A percentile compares a stretch with the other conserved stretches of the same genome.
Evolutionary conservation across 2,888 invertebrate species (phyloP).

Genomic region (Cephus runcator): DNA sequence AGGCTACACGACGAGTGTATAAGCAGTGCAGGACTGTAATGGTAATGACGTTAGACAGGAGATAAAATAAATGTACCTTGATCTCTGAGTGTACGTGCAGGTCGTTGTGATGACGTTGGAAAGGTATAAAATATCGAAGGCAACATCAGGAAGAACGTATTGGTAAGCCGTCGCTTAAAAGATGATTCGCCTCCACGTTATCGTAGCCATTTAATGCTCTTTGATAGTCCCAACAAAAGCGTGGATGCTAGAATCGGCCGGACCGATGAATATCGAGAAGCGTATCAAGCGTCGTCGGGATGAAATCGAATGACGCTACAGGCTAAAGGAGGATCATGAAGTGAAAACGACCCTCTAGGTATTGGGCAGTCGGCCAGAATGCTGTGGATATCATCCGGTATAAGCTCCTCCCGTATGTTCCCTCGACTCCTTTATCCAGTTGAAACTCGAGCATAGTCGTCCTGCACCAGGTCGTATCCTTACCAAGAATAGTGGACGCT

Average conservation of each 20-base stretch:
- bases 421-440: slow-evolving; percentile 20
- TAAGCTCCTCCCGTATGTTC: slow-evolving; percentile 30
- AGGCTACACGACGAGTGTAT: neutral
- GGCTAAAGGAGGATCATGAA: slow-evolving; percentile 31
- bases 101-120: neutral
- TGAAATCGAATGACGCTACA: slow-evolving; percentile 25
- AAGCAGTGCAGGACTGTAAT: neutral
- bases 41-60: neutral
- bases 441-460: slow-evolving; percentile 6
- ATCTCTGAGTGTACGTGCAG: neutral
- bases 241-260: neutral
- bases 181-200: neutral
- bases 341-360: slow-evolving; percentile 36
- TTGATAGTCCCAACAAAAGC: neutral
- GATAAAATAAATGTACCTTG: no score
- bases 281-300: slow-evolving; percentile 16
- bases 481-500: neutral
- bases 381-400: slow-evolving; percentile 32
- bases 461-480: slow-evolving; percentile 5
- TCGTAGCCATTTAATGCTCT: neutral
- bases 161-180: neutral
- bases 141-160: neutral
- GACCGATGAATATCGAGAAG: neutral
- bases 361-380: slow-evolving; percentile 38
- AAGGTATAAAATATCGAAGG: neutral